Percentiles rank a stretch among this genome's conserved stretches.
phyloP scores from a whole-genome alignment of 2,113 vertebrate species.

The Bubo blakistoni region DNA sequence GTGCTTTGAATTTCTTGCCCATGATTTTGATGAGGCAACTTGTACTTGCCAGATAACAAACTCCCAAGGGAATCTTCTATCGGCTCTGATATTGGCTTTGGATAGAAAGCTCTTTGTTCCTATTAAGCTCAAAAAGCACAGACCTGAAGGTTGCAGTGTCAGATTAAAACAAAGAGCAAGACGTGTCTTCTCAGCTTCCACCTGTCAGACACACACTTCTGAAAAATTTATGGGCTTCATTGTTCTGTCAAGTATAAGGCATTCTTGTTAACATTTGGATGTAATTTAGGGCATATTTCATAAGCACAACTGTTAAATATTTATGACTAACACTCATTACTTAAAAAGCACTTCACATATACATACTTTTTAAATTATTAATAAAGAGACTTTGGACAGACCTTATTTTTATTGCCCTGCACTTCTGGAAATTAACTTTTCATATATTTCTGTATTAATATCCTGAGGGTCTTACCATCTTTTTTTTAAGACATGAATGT shows the following conservation, averaged over 20 bases:
- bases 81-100: not conserved
- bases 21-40: not conserved
- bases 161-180: slow-evolving; percentile 18
- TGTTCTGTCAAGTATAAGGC: slow-evolving; percentile 64
- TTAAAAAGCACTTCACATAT: slow-evolving; percentile 69
- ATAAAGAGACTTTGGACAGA: slow-evolving; percentile 59
- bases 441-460: slow-evolving; percentile 41
- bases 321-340: slow-evolving; percentile 68
- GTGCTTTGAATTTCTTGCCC: not conserved
- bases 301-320: slow-evolving; percentile 71
- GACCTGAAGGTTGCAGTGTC: slow-evolving; percentile 24
- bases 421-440: slow-evolving; percentile 64
- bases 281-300: slow-evolving; percentile 72
- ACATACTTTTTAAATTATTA: slow-evolving; percentile 69
- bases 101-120: slow-evolving; percentile 18
- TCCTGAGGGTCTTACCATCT: not conserved
- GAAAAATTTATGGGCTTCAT: slow-evolving; percentile 71
- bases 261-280: slow-evolving; percentile 70
- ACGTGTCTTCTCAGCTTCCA: slow-evolving; percentile 14
- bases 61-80: slow-evolving; percentile 22
- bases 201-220: slow-evolving; percentile 39
- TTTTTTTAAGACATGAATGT: not conserved
- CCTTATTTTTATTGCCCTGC: slow-evolving; percentile 61
- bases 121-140: slow-evolving; percentile 7
- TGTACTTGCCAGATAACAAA: slow-evolving; percentile 23